Evolutionary conservation across 1,140 invertebrate genomes (phyloP), one percentile per base, ranked within the genome.

Genomic region (Reticulitermes speratus): DNA sequence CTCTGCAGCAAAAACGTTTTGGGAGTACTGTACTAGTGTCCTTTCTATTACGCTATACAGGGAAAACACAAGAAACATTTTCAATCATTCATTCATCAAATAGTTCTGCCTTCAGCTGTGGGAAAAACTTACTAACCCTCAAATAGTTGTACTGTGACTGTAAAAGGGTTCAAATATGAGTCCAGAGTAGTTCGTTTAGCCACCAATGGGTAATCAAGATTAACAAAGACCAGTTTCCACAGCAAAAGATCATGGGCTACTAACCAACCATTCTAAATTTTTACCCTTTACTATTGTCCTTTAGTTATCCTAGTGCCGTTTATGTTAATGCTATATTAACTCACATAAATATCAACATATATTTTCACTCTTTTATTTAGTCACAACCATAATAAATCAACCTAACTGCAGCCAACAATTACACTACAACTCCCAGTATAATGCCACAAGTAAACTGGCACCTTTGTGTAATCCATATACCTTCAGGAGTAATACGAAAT

Each of bases 311-410:
- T 75, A 75, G 65, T 75, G 65, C 65, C 65, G 25, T 75, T 75
- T 25, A 75, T 30, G 65, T 75, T 30, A 55, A 75, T 75, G 65
- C 25, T 75, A 65, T 19, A 1, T 21, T 65, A 8, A 25, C 21
- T 8, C 59, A 65, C 59, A 65, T 65, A 19, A 12, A 75, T 75
- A 75, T 25, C n/a, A 8, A 30, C n/a, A 30, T 75, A 0, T 75
- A 59, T 59, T 3, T 23, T 59, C 55, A 75, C 65, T 75, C 65
- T 9, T 55, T 75, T 75, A 75, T 75, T 75, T n/a, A 75, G n/a
- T 75, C 65, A 75, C 65, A 75, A 75, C 65, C 65, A 75, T 75
- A 75, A 30, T 75, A 75, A 12, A 75, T 25, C 65, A 30, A 75
- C n/a, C n/a, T 75, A 75, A 75, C 25, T 30, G 65, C 9, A 25